phyloP scores from a whole-genome alignment of 92 coral and sea anemone genomes.

The Porites rus region DNA sequence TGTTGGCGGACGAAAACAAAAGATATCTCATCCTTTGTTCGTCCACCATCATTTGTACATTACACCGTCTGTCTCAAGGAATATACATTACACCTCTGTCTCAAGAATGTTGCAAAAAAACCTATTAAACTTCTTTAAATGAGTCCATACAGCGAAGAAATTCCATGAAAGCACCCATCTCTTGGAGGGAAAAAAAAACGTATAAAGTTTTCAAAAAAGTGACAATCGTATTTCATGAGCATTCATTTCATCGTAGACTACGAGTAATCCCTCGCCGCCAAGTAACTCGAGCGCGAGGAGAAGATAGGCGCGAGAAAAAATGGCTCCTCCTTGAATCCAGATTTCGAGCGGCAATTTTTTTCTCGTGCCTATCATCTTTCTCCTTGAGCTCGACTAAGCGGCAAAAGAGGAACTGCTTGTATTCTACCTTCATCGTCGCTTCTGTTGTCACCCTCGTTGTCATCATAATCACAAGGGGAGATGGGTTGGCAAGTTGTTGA shows the following conservation, averaged over 20 bases:
- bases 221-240: background rate
- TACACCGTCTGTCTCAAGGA: slow-evolving; percentile 1
- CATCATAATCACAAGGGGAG: no score
- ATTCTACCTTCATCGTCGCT: no score
- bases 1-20: no score
- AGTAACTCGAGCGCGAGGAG: slow-evolving; percentile 1
- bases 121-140: background rate
- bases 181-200: background rate
- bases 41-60: background rate
- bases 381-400: background rate
- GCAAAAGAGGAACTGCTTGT: no score
- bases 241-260: slow-evolving; percentile 2
- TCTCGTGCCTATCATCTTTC: background rate
- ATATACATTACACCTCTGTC: slow-evolving; percentile 3
- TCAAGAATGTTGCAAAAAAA: background rate
- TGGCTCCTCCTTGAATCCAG: no score
- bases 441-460: no score
- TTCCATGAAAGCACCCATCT: no score
- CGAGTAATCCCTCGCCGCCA: background rate
- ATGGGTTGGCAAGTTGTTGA: background rate
- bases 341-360: no score
- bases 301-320: no score
- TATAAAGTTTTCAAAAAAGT: background rate
- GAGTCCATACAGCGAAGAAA: no score
- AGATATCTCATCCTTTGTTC: no score